Conservation (phyloP, 2,888 invertebrate genomes). For the Lycia hirtaria region DNA sequence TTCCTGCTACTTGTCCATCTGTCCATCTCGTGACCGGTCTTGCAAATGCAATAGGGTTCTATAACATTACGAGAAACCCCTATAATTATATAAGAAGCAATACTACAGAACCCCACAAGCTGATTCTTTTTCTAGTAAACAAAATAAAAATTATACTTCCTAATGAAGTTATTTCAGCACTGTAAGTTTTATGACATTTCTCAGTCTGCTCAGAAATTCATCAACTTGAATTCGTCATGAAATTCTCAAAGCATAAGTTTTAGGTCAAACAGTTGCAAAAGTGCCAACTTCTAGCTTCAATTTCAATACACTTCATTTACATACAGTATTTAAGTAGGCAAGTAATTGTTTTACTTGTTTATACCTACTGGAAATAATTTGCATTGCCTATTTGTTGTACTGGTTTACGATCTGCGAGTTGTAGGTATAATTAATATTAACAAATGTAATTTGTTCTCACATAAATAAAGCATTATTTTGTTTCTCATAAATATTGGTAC, state of each 20-base stretch:
- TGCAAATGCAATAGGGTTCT: too few species aligned
- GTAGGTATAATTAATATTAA: background rate
- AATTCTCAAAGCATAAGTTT: background rate
- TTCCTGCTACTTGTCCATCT: too few species aligned
- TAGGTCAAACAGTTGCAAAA: background rate
- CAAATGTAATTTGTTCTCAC: background rate
- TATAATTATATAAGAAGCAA: too few species aligned
- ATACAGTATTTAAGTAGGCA: background rate
- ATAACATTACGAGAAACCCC: too few species aligned
- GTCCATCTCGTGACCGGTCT: too few species aligned
- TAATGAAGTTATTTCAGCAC: too few species aligned
- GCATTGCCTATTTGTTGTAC: constrained; percentile 8
- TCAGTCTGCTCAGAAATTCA: background rate
- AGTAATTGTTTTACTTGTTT: constrained; percentile 8
- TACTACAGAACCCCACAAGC: too few species aligned
- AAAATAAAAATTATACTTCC: too few species aligned
- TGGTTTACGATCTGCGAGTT: constrained; percentile 1
- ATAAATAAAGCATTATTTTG: too few species aligned
- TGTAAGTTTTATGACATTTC: too few species aligned
- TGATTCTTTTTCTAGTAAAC: too few species aligned
- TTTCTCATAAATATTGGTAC: too few species aligned
- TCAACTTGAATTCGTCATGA: background rate
- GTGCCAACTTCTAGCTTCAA: background rate
- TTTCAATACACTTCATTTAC: background rate
- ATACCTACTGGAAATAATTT: constrained; percentile 1